These are phyloP conservation scores for Naja naja DNA, from an alignment of 2,113 vertebrate species.

Conservation along the genomic window DNA sequence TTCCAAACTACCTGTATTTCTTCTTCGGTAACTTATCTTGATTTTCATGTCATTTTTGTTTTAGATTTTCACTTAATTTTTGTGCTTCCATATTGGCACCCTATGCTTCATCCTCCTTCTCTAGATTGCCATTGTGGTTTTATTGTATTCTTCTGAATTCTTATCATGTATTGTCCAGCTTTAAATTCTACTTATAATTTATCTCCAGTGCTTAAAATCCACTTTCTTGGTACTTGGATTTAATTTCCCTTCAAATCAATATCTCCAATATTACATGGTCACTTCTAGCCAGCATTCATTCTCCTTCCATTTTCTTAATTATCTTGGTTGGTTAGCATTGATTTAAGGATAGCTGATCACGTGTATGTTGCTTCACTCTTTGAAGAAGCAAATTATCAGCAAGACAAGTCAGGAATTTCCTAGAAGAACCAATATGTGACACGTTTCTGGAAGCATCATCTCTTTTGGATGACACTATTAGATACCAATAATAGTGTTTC, in stretches of 20 bases:
- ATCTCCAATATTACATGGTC: not conserved
- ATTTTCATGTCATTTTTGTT: not conserved
- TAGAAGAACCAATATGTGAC: not conserved
- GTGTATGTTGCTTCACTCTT: not conserved
- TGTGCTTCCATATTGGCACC: not conserved
- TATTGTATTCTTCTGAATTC: not conserved
- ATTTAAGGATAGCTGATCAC: not conserved
- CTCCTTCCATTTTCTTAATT: not conserved
- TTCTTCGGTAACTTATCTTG: not conserved
- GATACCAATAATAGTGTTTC: not conserved
- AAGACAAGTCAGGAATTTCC: not conserved
- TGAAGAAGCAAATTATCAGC: not conserved
- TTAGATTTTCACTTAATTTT: not conserved
- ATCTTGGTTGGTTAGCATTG: not conserved
- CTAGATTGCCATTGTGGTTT: not conserved
- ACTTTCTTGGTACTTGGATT: not conserved
- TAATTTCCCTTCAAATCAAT: not conserved
- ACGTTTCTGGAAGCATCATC: not conserved
- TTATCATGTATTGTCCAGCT: not conserved
- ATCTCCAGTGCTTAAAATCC: not conserved
- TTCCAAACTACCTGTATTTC: not conserved
- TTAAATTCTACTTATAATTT: not conserved
- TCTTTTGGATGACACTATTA: not conserved
- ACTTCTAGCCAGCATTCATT: not conserved
- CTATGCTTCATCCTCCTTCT: not conserved